These are phyloP conservation scores for Epirrhoe alternata DNA, from an alignment of 2,888 invertebrate genomes.

Conservation along the genomic window DNA sequence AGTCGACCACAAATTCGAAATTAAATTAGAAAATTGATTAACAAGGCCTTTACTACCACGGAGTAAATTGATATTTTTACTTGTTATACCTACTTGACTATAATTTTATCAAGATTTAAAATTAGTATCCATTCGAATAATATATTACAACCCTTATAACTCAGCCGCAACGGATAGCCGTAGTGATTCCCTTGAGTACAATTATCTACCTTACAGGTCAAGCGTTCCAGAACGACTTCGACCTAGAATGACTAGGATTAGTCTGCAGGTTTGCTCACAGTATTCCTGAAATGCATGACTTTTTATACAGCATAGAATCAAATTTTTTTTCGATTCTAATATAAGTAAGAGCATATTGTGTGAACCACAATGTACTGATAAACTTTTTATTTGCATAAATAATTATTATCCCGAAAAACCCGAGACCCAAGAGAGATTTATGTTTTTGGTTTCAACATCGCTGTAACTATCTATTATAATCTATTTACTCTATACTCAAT, in stretches of 20 bases:
- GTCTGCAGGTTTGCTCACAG: not conserved
- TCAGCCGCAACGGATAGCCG: conserved; percentile 48
- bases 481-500: too few relatives aligned
- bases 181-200: conserved; percentile 54
- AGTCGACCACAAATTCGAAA: too few relatives aligned
- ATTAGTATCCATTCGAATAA: not conserved
- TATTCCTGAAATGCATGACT: not conserved
- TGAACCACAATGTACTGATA: too few relatives aligned
- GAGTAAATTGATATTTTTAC: not conserved
- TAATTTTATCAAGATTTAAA: not conserved
- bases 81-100: too few relatives aligned
- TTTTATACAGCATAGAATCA: too few relatives aligned
- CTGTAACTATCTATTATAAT: too few relatives aligned
- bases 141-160: conserved; percentile 58
- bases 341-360: too few relatives aligned
- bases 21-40: too few relatives aligned
- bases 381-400: too few relatives aligned
- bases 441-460: too few relatives aligned
- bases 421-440: too few relatives aligned
- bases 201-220: conserved; percentile 51
- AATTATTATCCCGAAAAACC: not conserved
- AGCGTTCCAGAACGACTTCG: conserved; percentile 45
- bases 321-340: too few relatives aligned
- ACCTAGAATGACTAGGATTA: not conserved
- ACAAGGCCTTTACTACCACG: not conserved